Evolutionary conservation across 2,797 vertebrate genomes (phyloP).

Genomic region (Notolepis coatsorum): DNA sequence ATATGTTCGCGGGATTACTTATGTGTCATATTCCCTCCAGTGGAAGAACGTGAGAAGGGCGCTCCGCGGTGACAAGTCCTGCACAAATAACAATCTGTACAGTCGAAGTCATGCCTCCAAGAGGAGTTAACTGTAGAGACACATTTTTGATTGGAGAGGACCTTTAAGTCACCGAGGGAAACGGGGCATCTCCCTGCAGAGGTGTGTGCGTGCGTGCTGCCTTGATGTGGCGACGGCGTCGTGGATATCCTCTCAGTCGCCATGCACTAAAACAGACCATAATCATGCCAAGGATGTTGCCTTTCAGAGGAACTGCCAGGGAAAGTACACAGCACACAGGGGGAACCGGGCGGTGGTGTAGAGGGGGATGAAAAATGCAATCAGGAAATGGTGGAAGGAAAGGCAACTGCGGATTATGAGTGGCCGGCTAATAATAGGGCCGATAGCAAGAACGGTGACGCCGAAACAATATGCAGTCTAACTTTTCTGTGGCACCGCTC

Average conservation of each 20-base stretch:
- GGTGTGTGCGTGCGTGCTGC: constrained; percentile 37
- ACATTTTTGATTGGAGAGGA: no score
- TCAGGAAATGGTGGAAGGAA: constrained; percentile 80
- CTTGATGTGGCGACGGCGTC: constrained; percentile 41
- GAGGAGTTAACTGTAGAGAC: no score
- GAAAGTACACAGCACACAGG: constrained; percentile 56
- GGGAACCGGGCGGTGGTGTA: constrained; percentile 42
- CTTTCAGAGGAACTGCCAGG: constrained; percentile 47
- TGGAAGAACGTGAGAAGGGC: no score
- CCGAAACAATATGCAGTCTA: constrained; percentile 60
- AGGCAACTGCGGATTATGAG: constrained; percentile 60
- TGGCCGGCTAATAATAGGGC: constrained; percentile 78
- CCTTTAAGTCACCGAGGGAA: constrained; percentile 70
- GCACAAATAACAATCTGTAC: no score
- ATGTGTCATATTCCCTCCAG: no score
- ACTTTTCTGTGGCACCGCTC: constrained; percentile 31
- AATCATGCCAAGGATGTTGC: constrained; percentile 56
- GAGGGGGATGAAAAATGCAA: constrained; percentile 64
- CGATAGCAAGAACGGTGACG: constrained; percentile 65
- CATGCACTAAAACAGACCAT: constrained; percentile 52
- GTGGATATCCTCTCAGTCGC: constrained; percentile 53
- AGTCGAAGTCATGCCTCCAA: no score
- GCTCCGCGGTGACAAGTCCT: no score
- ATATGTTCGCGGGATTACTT: no score
- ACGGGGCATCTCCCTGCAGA: constrained; percentile 60